Conservation (phyloP, 2,888 invertebrate species). For the Cosmia pyralina region DNA sequence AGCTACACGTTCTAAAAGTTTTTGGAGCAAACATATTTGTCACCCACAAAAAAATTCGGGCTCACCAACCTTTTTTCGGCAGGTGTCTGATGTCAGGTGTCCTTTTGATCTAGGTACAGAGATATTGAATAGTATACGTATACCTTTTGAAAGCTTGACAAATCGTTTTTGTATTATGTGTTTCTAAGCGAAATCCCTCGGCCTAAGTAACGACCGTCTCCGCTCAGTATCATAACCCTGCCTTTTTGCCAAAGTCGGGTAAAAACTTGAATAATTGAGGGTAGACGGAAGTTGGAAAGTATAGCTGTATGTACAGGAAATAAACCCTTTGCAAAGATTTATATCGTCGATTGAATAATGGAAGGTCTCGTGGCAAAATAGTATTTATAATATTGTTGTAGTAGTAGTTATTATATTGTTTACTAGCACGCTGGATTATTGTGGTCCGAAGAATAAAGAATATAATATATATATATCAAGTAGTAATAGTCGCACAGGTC, state of each 20-base stretch:
- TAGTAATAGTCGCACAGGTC: too few species aligned
- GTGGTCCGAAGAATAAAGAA: too few species aligned
- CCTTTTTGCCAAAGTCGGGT: not conserved
- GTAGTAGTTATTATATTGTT: too few species aligned
- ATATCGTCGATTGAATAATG: not conserved
- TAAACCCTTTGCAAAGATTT: not conserved
- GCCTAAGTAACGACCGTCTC: not conserved
- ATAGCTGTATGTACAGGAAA: not conserved
- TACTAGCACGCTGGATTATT: too few species aligned
- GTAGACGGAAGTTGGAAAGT: not conserved
- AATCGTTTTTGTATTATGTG: conserved; percentile 29
- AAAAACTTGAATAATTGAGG: conserved; percentile 3
- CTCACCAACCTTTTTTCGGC: conserved; percentile 1
- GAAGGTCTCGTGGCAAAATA: not conserved
- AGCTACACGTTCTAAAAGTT: not conserved
- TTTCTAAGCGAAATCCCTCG: not conserved
- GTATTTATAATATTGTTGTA: too few species aligned
- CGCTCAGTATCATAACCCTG: not conserved
- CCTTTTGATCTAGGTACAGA: conserved; percentile 25
- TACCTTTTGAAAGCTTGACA: conserved; percentile 32
- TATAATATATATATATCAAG: too few species aligned
- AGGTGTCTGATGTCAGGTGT: not conserved
- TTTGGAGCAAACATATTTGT: not conserved
- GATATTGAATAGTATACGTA: conserved; percentile 1
- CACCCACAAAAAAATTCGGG: not conserved